A percentile compares a stretch with the other conserved stretches of the same genome.
Conservation (phyloP, 2,888 invertebrate genomes). For the Amiota communis region DNA sequence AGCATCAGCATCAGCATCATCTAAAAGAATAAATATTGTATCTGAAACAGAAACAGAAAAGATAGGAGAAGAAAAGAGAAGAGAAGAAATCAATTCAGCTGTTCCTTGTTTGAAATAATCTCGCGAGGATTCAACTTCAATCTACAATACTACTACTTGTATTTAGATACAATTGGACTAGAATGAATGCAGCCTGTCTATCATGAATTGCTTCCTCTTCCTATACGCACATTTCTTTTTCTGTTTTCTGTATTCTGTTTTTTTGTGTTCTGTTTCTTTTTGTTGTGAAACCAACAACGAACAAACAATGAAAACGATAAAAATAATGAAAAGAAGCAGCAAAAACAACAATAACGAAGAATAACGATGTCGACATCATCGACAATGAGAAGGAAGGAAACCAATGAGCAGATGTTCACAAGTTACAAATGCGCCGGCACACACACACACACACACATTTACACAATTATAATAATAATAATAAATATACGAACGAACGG, state of each 20-base stretch:
- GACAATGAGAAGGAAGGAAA: constrained; percentile 55
- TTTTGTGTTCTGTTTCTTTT: constrained; percentile 6
- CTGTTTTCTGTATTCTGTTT: neutral
- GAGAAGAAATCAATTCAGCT: constrained; percentile 1
- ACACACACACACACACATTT: constrained; percentile 41
- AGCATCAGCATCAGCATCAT: no score
- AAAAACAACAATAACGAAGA: constrained; percentile 44
- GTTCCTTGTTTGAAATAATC: constrained; percentile 1
- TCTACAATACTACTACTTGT: neutral
- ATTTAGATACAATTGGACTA: no score
- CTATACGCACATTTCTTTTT: neutral
- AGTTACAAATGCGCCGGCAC: constrained; percentile 54
- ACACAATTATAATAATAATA: constrained; percentile 4
- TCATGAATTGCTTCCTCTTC: neutral
- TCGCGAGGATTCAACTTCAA: neutral
- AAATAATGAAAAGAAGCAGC: constrained; percentile 59
- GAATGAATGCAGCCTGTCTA: neutral
- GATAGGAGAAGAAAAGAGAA: neutral
- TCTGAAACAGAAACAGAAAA: no score
- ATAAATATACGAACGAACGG: constrained; percentile 26
- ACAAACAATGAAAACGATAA: constrained; percentile 58
- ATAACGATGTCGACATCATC: constrained; percentile 32
- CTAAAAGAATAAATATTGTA: no score
- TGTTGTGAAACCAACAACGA: neutral
- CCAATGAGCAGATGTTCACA: constrained; percentile 72